Percentiles rank a stretch among this genome's conserved stretches.
phyloP scores from a whole-genome alignment of 2,888 invertebrate species.

The Sipha maydis region DNA sequence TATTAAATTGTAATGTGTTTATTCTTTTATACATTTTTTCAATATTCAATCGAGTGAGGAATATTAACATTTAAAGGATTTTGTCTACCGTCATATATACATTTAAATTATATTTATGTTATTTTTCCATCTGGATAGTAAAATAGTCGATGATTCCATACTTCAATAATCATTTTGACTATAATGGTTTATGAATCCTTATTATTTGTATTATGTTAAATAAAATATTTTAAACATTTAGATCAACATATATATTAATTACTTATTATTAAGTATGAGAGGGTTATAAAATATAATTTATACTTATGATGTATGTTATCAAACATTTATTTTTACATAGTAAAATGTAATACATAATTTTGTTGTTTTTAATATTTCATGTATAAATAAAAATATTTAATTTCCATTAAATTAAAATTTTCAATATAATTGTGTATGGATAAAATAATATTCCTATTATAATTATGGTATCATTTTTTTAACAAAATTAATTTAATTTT shows the following conservation, averaged over 20 bases:
- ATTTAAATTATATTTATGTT: constrained; percentile 4
- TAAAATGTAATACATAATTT: not conserved
- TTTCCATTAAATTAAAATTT: not conserved
- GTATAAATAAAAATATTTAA: not conserved
- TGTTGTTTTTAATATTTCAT: not conserved
- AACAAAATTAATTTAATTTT: not conserved
- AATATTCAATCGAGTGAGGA: constrained; percentile 3
- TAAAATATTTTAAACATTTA: not conserved
- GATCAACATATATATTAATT: not conserved
- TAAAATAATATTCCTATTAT: not conserved
- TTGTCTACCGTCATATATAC: not conserved
- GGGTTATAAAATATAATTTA: not conserved
- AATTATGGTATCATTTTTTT: not conserved
- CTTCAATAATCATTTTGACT: not conserved
- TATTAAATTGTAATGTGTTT: constrained; percentile 10
- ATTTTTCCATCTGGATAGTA: not conserved
- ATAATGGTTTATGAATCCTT: not conserved
- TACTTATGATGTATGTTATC: not conserved
- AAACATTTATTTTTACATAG: constrained; percentile 1
- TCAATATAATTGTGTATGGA: not conserved
- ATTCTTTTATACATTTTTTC: constrained; percentile 8
- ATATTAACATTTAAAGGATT: not conserved
- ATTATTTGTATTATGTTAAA: constrained; percentile 26
- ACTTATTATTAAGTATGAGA: not conserved
- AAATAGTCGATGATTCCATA: not conserved